These are phyloP conservation scores for Erinaceus europaeus DNA, from an alignment of 2,113 vertebrate species.

Conservation along the genomic window DNA sequence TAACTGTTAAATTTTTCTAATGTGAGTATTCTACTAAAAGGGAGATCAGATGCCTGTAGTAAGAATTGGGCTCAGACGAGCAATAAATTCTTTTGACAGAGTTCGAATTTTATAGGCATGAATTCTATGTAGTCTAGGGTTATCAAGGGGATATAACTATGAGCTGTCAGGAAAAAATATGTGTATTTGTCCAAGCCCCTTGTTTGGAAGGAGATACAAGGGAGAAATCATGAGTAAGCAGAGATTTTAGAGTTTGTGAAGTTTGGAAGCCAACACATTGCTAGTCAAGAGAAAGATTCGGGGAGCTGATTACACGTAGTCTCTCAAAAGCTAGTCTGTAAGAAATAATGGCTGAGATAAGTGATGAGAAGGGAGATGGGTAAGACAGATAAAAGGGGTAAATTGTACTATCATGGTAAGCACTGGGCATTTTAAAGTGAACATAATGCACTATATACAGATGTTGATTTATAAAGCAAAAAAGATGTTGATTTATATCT, in stretches of 20 bases:
- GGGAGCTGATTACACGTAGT: not conserved
- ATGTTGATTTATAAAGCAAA: too few species aligned
- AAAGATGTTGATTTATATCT: too few species aligned
- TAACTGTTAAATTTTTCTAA: not conserved
- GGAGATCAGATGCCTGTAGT: not conserved
- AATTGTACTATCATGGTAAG: too few species aligned
- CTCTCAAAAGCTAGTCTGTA: not conserved
- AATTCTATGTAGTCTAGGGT: not conserved
- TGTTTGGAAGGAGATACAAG: too few species aligned
- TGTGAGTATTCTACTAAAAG: not conserved
- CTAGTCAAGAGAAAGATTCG: not conserved
- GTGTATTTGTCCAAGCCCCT: not conserved
- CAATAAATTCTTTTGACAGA: not conserved
- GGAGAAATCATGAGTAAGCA: not conserved
- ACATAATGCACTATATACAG: too few species aligned
- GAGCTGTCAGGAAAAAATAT: not conserved
- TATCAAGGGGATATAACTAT: not conserved
- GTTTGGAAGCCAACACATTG: not conserved
- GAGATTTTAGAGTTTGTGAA: not conserved
- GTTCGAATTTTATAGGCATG: not conserved
- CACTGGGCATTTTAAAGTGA: too few species aligned
- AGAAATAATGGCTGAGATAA: not conserved
- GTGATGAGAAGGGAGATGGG: too few species aligned
- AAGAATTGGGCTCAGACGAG: not conserved
- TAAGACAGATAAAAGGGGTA: too few species aligned